Evolutionary conservation across 2,113 vertebrate species (phyloP), one percentile per base, ranked within the genome.

Genomic region (Nyctibius bracteatus): DNA sequence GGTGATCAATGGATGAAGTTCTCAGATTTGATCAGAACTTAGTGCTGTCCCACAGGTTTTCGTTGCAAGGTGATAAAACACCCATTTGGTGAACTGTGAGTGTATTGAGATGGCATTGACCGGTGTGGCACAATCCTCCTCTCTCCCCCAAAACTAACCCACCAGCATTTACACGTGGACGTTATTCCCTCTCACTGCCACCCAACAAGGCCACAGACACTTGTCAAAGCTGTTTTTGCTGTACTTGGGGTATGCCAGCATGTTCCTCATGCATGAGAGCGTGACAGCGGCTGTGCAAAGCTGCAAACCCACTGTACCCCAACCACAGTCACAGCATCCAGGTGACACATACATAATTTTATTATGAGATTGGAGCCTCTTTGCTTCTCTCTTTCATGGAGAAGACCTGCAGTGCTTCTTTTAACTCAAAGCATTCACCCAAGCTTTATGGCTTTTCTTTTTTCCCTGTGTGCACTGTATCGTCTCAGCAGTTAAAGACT

Each of bases 401-500:
- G 28, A 30, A 81, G 74, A 63, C 59, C 49, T 59, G 3, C 31
- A 55, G 43, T 41, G n/a, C 19, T 61, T 27, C 59, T 86, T 73
- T 61, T n/a, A 57, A 55, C 66, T 66, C 37, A 31, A 57, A 57
- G 21, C 81, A 8, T 78, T 78, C 52, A 74, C 43, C 14, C 33
- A 7, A 65, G 41, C 16, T 5, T 74, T 23, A 8, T 1, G 14
- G 5, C 54, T 74, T 74, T 70, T 51, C 12, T 82, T 67, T 74
- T 62, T 77, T 31, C 39, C 54, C 44, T n/a, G 4, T 59, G 37
- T 77, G 23, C 5, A 5, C 71, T 83, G 47, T 95, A 71, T 90
- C 91, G 58, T 96, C 86, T 89, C 80, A 59, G 31, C 65, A 80
- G 47, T 86, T 90, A 55, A 85, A 91, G 58, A 67, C 87, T 91